Evolutionary conservation across 2,113 vertebrate genomes (phyloP), one percentile per base, ranked within the genome.

Genomic region (Eidolon helvum): DNA sequence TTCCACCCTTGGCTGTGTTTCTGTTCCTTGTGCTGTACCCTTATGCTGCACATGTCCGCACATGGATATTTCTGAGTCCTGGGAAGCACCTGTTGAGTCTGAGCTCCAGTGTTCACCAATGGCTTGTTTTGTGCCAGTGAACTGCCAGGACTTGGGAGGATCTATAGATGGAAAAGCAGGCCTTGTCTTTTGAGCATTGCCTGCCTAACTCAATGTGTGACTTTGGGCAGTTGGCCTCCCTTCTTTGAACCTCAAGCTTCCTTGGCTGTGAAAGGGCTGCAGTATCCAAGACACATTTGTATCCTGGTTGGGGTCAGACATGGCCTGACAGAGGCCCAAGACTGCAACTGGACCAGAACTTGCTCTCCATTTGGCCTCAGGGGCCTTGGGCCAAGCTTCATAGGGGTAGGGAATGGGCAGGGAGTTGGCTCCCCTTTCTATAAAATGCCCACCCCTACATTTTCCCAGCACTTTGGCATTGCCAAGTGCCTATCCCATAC

Each of bases 31-130:
- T 50, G 48, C 48, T 48, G 48, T 2, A 48, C 48, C 48, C 48
- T 48, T 3, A 35, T 3, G 38, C 59, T 0, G 4, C 12, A 1
- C 1, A 2, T 5, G 3, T 14, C 38, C 1, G 0, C 10, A 40
- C 43, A 0, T 0, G 26, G 24, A 65, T 40, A 16, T 38, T 66
- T 43, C 90, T 55, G 65, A 43, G 26, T 61, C n/a, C 68, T 5
- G 35, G 38, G 68, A 40, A 48, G 89, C 1, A 3, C 21, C 12
- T 79, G 57, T 48, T 14, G 53, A 24, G 9, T 68, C 83, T 21
- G 30, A 33, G 14, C 22, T 53, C 75, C 30, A 24, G 0, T 7
- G 0, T 82, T 61, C 40, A 9, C 24, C 18, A 26, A 69, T 69
- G 85, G 59, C 33, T 26, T 38, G 7, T 66, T 45, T 7, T n/a